A percentile compares a stretch with the other conserved stretches of the same genome.
These are phyloP conservation scores for Bacillus rossius DNA, from an alignment of 1,140 invertebrate species.

Conservation along the genomic window DNA sequence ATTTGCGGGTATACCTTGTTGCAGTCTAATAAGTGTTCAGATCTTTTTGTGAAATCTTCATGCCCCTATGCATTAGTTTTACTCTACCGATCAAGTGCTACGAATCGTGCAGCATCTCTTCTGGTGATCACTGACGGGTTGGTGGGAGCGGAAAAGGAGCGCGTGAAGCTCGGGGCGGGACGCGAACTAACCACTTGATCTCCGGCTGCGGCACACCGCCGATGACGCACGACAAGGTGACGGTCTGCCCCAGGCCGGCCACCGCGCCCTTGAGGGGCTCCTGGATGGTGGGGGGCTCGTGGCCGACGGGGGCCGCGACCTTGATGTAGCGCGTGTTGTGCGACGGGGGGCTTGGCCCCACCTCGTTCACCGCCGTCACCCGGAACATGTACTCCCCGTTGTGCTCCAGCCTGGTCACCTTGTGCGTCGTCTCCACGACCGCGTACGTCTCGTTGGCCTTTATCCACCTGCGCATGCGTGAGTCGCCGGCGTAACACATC, in stretches of 20 bases:
- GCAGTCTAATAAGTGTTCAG: no score
- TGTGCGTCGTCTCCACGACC: constrained; percentile 58
- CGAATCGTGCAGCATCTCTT: no score
- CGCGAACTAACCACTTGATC: constrained; percentile 67
- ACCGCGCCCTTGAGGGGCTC: constrained; percentile 56
- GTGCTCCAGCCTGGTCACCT: constrained; percentile 57
- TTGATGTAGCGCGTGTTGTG: constrained; percentile 50
- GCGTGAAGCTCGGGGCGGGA: no score
- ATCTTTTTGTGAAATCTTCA: no score
- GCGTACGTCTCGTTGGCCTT: constrained; percentile 50
- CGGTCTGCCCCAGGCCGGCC: constrained; percentile 49
- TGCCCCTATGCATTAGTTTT: no score
- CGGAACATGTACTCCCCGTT: constrained; percentile 69
- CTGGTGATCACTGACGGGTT: no score
- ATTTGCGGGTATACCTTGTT: no score
- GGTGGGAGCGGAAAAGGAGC: no score
- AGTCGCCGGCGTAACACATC: no score
- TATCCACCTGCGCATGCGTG: constrained; percentile 54
- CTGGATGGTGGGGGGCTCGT: constrained; percentile 53
- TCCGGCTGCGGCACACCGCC: constrained; percentile 79
- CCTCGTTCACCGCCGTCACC: constrained; percentile 68
- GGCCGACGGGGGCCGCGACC: constrained; percentile 44
- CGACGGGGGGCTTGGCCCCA: constrained; percentile 58
- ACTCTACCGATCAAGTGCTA: no score
- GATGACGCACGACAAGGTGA: constrained; percentile 67